Conservation (phyloP, 2,113 vertebrate species). For the Heterotis niloticus region DNA sequence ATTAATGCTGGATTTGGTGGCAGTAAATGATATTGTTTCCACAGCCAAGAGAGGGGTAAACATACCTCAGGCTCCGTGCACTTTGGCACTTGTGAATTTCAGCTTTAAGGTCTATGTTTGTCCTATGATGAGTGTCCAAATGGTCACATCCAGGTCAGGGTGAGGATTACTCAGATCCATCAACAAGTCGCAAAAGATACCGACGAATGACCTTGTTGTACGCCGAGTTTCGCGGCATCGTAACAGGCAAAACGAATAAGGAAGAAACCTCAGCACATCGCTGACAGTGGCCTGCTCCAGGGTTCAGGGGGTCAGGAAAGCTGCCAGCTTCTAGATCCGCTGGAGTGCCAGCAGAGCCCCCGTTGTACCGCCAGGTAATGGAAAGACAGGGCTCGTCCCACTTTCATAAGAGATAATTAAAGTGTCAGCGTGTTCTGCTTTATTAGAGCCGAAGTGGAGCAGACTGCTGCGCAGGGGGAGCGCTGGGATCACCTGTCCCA, state of each 20-base stretch:
- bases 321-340: constrained; percentile 70
- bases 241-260: not conserved
- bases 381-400: constrained; percentile 96
- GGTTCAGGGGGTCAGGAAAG: constrained; percentile 63
- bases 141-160: no score
- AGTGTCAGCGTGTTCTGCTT: constrained; percentile 96
- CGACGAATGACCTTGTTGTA: not conserved
- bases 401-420: constrained; percentile 99
- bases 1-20: no score
- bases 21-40: no score
- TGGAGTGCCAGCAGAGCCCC: constrained; percentile 70
- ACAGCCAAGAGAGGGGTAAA: no score
- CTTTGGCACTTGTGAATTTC: no score
- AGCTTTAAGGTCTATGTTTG: no score
- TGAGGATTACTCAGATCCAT: not conserved
- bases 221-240: not conserved
- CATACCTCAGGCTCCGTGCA: no score
- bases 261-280: constrained; percentile 53
- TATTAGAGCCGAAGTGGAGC: constrained; percentile 82
- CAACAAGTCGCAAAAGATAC: not conserved
- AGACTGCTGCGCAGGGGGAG: constrained; percentile 59
- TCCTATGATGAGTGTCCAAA: no score
- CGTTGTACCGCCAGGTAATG: constrained; percentile 86
- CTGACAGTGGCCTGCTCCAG: constrained; percentile 59
- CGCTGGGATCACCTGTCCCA: constrained; percentile 34